phyloP scores from a whole-genome alignment of 1,140 invertebrate genomes.

The Drosophila athabasca region DNA sequence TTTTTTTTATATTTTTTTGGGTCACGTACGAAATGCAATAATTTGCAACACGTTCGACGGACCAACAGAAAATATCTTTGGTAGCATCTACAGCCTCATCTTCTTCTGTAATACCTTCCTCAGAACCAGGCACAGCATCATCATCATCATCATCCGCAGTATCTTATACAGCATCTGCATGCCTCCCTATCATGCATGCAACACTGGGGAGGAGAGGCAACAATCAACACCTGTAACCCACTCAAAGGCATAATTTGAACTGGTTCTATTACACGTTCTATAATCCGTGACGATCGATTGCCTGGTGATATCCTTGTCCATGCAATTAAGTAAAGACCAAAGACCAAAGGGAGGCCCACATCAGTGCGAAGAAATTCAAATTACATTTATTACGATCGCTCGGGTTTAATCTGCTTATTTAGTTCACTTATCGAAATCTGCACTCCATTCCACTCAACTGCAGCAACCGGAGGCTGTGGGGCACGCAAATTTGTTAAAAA shows the following conservation, averaged over 20 bases:
- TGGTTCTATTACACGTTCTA: constrained; percentile 64
- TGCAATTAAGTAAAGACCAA: constrained; percentile 72
- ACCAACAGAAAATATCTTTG: constrained; percentile 19
- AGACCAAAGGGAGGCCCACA: constrained; percentile 4
- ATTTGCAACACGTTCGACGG: constrained; percentile 73
- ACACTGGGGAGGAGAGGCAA: constrained; percentile 26
- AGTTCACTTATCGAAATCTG: constrained; percentile 72
- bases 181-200: constrained; percentile 33
- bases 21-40: constrained; percentile 72
- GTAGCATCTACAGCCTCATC: constrained; percentile 27
- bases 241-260: constrained; percentile 63
- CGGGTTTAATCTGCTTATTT: constrained; percentile 70
- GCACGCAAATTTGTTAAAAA: constrained; percentile 56
- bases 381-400: constrained; percentile 73
- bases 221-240: constrained; percentile 73
- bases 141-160: constrained; percentile 33
- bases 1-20: no score
- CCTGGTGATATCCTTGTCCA: constrained; percentile 69
- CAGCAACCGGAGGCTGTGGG: not conserved
- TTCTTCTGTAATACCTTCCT: constrained; percentile 20
- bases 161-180: not conserved
- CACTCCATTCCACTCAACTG: no score
- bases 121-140: constrained; percentile 11
- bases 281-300: constrained; percentile 80
- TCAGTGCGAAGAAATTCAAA: constrained; percentile 60